phyloP scores from a whole-genome alignment of 2,888 invertebrate genomes.

The Parnassius orleans region DNA sequence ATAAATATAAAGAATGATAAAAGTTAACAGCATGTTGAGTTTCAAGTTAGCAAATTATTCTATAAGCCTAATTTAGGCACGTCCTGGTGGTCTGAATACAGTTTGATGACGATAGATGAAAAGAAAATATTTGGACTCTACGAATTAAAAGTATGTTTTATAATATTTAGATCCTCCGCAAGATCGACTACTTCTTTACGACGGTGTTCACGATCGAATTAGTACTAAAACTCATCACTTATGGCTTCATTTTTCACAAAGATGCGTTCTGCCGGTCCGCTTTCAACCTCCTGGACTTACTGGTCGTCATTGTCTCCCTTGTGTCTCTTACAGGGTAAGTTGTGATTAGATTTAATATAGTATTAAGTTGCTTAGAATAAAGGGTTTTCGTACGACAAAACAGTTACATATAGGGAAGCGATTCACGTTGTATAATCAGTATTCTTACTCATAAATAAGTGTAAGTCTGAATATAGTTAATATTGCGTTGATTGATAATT shows the following conservation, averaged over 20 bases:
- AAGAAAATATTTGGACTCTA: background rate
- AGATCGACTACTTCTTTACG: constrained; percentile 98
- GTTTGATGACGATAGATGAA: background rate
- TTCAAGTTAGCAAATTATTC: too few relatives aligned
- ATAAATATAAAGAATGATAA: too few relatives aligned
- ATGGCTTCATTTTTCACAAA: constrained; percentile 97
- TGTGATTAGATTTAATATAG: constrained; percentile 22
- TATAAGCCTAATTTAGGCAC: too few relatives aligned
- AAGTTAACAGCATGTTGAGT: too few relatives aligned
- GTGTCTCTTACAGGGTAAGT: constrained; percentile 91
- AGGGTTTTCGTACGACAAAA: too few relatives aligned
- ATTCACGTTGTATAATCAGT: too few relatives aligned
- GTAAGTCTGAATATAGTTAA: background rate
- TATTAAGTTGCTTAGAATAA: too few relatives aligned
- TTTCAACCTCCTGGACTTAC: constrained; percentile 97
- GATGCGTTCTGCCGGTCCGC: constrained; percentile 99
- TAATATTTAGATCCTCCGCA: constrained; percentile 87
- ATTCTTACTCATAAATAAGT: too few relatives aligned
- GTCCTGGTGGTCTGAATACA: too few relatives aligned
- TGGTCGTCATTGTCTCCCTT: constrained; percentile 98
- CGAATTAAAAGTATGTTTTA: background rate
- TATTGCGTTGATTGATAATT: background rate
- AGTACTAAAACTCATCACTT: constrained; percentile 95
- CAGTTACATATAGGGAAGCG: too few relatives aligned
- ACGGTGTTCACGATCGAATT: constrained; percentile 98